Evolutionary conservation across 1,140 invertebrate genomes (phyloP), one percentile per base, ranked within the genome.

Genomic region (Listronotus bonariensis): DNA sequence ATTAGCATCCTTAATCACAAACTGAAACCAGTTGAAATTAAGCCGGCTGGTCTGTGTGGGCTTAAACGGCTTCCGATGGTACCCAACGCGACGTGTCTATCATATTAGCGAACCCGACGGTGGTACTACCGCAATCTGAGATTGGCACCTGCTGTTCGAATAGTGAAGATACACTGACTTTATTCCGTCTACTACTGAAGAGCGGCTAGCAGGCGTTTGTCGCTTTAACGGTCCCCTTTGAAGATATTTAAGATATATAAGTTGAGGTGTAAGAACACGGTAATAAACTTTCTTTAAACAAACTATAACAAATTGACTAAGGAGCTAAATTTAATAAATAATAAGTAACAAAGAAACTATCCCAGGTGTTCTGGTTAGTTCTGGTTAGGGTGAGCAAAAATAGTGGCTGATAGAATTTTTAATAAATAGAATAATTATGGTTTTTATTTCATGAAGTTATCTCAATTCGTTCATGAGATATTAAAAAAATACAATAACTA

Each of bases 121-220:
- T 18, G 48, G 48, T 31, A 51, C 48, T 20, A 51, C 48, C 48
- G 48, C 20, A 31, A 49, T 32, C 51, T 5, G 51, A 36, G 34
- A 36, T 36, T 36, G 11, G 34, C 34, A 53, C 51, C 51, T 38
- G 51, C 51, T 34, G 34, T 14, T 53, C 15, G 34, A 53, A 36
- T 9, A 40, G 34, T 32, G 51, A 53, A 32, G 15, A 26, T 34
- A 26, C 51, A 53, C 51, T 53, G 51, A 38, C 51, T 36, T 53
- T 40, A n/a, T 53, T 51, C 48, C 12, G 48, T 32, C 31, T 53
- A 14, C 51, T 53, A 14, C 51, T 40, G 51, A 53, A 53, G 51
- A 53, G 18, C 11, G 8, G 34, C 34, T 4, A 26, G 34, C 34
- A 36, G 34, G 8, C 34, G 34, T 9, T 32, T 53, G 18, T 26